These are phyloP conservation scores for Lasioglossum pauxillum DNA, from an alignment of 2,888 invertebrate species.

Conservation along the genomic window DNA sequence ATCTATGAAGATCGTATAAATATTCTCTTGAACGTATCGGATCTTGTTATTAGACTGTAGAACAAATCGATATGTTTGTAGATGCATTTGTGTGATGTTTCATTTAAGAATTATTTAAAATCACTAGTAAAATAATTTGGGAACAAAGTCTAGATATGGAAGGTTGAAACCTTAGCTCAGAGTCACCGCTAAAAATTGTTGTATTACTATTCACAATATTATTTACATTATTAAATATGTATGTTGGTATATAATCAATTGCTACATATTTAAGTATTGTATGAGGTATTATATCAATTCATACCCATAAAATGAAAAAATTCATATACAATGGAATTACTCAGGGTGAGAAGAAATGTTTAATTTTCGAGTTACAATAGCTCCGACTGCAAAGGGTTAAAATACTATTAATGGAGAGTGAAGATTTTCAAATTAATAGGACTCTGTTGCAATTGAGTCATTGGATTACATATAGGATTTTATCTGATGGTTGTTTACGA, in stretches of 20 bases:
- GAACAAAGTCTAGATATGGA: not conserved
- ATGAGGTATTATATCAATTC: no score
- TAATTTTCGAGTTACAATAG: no score
- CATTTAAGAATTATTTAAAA: not conserved
- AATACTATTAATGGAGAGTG: not conserved
- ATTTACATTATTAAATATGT: no score
- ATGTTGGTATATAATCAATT: no score
- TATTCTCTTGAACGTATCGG: not conserved
- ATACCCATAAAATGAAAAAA: no score
- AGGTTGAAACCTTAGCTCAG: no score
- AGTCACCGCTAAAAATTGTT: no score
- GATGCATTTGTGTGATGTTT: not conserved
- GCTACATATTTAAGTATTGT: no score
- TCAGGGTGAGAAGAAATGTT: no score
- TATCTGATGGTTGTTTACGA: not conserved
- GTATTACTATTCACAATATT: no score
- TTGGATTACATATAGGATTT: not conserved
- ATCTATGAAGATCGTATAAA: not conserved
- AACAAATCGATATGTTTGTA: not conserved
- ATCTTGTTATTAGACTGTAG: not conserved
- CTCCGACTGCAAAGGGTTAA: no score
- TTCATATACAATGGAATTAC: no score
- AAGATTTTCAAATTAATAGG: not conserved
- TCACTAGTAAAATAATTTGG: not conserved
- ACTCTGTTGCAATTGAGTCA: not conserved